Percentiles rank a stretch among this genome's conserved stretches.
phyloP scores from a whole-genome alignment of 2,888 invertebrate species.

The Noctua janthina region DNA sequence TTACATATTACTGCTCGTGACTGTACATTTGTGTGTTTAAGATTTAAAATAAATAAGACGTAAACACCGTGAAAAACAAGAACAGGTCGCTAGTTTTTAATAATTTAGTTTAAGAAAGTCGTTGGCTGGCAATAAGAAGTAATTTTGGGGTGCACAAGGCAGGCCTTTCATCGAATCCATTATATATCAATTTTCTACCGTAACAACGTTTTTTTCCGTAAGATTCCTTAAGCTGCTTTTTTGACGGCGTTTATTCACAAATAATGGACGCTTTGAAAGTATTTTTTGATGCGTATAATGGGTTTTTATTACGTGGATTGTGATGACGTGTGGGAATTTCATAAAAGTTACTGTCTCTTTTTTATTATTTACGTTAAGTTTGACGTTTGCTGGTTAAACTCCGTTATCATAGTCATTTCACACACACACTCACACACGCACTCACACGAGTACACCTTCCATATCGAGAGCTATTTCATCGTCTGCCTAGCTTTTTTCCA shows the following conservation, averaged over 20 bases:
- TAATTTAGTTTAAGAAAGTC: constrained; percentile 19
- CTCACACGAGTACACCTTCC: too few species aligned
- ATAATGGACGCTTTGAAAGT: constrained; percentile 41
- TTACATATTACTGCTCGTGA: too few species aligned
- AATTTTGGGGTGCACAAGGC: constrained; percentile 36
- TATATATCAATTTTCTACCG: constrained; percentile 54
- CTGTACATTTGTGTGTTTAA: too few species aligned
- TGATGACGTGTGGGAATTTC: background rate
- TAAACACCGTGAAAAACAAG: background rate
- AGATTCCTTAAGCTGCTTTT: constrained; percentile 48
- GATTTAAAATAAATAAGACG: background rate
- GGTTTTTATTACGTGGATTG: constrained; percentile 21
- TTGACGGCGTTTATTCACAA: constrained; percentile 37
- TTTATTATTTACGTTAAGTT: background rate
- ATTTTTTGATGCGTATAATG: constrained; percentile 38
- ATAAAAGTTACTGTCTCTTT: background rate
- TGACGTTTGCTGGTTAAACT: background rate
- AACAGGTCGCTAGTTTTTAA: background rate
- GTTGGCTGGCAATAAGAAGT: constrained; percentile 24
- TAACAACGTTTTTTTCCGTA: constrained; percentile 40
- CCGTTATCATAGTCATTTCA: background rate
- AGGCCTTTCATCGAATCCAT: constrained; percentile 42
- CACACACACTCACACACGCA: background rate
- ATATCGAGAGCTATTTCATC: too few species aligned
- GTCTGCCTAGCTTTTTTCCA: too few species aligned